These are phyloP conservation scores for Anthophora plumipes DNA, from an alignment of 2,888 invertebrate species.

Conservation along the genomic window DNA sequence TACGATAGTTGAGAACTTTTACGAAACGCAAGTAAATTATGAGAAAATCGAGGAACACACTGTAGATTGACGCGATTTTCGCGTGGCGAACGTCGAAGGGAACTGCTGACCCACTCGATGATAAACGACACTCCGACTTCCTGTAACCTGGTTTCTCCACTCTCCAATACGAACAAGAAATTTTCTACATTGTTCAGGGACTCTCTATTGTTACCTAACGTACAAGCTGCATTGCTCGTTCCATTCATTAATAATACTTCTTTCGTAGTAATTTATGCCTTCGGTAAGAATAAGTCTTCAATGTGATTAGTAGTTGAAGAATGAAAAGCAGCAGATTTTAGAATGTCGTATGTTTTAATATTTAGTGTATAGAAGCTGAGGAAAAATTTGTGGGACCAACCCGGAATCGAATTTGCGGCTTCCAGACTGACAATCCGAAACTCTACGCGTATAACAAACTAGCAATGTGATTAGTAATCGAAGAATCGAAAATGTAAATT, in stretches of 20 bases:
- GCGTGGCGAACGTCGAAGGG: constrained; percentile 40
- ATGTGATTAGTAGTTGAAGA: background rate
- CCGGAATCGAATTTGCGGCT: too few relatives aligned
- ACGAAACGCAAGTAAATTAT: constrained; percentile 70
- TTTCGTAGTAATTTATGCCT: constrained; percentile 33
- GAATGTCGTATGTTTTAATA: background rate
- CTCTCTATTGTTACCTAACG: background rate
- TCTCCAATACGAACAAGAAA: constrained; percentile 39
- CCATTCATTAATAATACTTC: constrained; percentile 39
- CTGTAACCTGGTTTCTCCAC: constrained; percentile 36
- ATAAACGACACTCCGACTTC: constrained; percentile 60
- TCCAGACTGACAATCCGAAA: too few relatives aligned
- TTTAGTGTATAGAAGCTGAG: too few relatives aligned
- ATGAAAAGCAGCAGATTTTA: background rate
- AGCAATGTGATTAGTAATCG: too few relatives aligned
- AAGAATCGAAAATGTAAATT: too few relatives aligned
- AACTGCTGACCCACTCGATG: constrained; percentile 69
- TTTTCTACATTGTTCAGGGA: constrained; percentile 46
- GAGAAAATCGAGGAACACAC: constrained; percentile 28
- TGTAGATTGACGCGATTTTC: constrained; percentile 28
- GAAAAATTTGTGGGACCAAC: too few relatives aligned
- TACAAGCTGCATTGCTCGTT: background rate
- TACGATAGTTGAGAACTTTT: constrained; percentile 61
- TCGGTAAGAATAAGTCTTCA: background rate
- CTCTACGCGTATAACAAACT: too few relatives aligned